Percentiles rank a stretch among this genome's conserved stretches.
Conservation (phyloP, 1,140 invertebrate genomes). For the Diorhabda elongata region DNA sequence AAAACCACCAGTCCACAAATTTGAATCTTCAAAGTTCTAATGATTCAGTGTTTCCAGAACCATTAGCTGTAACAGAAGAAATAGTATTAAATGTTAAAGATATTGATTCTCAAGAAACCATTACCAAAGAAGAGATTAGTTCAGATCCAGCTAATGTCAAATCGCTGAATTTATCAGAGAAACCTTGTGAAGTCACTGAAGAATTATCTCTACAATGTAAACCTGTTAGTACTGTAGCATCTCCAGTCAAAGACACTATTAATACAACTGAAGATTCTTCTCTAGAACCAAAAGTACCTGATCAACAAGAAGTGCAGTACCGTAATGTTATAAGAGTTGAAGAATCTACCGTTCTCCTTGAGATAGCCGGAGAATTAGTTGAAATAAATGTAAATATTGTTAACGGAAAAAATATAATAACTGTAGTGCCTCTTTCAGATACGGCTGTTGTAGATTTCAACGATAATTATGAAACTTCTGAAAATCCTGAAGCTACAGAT, state of each 20-base stretch:
- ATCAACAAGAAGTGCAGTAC: slow-evolving; percentile 23
- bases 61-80: not conserved
- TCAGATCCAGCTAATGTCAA: too few relatives aligned
- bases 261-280: not conserved
- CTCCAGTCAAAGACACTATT: too few relatives aligned
- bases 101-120: not conserved
- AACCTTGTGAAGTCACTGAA: too few relatives aligned
- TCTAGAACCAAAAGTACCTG: not conserved
- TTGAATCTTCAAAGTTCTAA: not conserved
- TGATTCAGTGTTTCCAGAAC: not conserved
- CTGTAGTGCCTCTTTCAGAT: slow-evolving; percentile 35
- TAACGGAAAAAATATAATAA: slow-evolving; percentile 41
- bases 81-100: not conserved
- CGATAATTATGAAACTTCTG: slow-evolving; percentile 31
- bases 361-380: slow-evolving; percentile 41
- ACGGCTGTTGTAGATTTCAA: slow-evolving; percentile 34
- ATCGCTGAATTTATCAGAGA: too few relatives aligned
- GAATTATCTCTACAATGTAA: too few relatives aligned
- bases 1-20: not conserved
- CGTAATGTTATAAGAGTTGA: slow-evolving; percentile 28
- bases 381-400: slow-evolving; percentile 38
- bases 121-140: not conserved
- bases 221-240: too few relatives aligned
- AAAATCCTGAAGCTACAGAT: slow-evolving; percentile 9
- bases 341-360: slow-evolving; percentile 33